Evolutionary conservation across 2,888 invertebrate species (phyloP).

Genomic region (Latrodectus elegans): DNA sequence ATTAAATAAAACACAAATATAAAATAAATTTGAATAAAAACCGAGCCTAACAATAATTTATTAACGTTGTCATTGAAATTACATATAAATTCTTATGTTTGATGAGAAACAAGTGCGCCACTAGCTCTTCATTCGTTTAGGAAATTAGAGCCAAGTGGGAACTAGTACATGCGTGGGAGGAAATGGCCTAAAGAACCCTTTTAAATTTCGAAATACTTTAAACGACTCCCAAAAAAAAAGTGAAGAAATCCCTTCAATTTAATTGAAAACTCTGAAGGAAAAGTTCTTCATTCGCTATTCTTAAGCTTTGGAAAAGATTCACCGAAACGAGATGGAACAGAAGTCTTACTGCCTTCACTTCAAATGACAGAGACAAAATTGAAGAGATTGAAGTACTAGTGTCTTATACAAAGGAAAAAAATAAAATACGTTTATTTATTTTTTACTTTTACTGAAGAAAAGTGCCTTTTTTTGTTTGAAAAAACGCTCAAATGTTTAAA

Average conservation of each 20-base stretch:
- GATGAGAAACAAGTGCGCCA: too few species aligned
- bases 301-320: constrained; percentile 28
- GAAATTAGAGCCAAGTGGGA: neutral
- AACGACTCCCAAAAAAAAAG: constrained; percentile 20
- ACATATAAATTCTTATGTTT: too few species aligned
- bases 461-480: constrained; percentile 41
- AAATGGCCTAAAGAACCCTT: constrained; percentile 15
- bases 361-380: constrained; percentile 62
- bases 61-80: too few species aligned
- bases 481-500: neutral
- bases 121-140: neutral
- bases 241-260: constrained; percentile 55
- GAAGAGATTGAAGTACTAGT: constrained; percentile 63
- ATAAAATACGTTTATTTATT: constrained; percentile 33
- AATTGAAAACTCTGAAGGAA: constrained; percentile 59
- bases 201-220: constrained; percentile 50
- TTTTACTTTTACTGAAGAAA: constrained; percentile 25
- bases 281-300: constrained; percentile 54
- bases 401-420: constrained; percentile 1
- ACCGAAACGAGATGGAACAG: constrained; percentile 13
- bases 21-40: too few species aligned
- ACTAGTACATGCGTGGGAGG: neutral
- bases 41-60: too few species aligned
- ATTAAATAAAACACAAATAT: too few species aligned
- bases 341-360: constrained; percentile 32